Base-by-base conservation (phyloP, 1,140 invertebrate genomes). In the Meteorus sp. region DNA sequence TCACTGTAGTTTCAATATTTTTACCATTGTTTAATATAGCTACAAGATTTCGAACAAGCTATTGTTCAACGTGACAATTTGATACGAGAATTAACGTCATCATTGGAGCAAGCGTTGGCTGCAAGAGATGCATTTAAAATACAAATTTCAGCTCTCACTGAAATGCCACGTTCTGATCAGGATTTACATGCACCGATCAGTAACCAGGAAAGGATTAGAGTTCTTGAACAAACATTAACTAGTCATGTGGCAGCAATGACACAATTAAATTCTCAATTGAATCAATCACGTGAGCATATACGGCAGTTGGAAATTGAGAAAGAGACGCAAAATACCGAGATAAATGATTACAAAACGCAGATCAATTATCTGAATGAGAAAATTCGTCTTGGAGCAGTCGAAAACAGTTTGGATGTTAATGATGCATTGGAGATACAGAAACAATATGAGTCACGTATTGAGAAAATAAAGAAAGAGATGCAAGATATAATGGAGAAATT, bases 31-130 rank as follows among this genome's bases (percentile, higher is more conserved):
- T n/a, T n/a, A n/a, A n/a, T n/a, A n/a, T 29, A 74, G 73, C 59
- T 71, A 45, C 61, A 77, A 63, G 78, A 80, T 35, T 80, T 75
- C 65, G 71, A 76, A 23, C 63, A 58, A 59, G 76, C 76, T 33
- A 57, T 80, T 37, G 66, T 59, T 54, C 66, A 75, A 59, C 66
- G 78, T 33, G 77, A 80, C 47, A 69, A 66, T 35, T 55, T 78
- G 45, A 79, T 80, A 59, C 69, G 76, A 59, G 71, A 79, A 22
- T 66, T 80, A 11, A 75, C 75, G 11, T 54, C 58, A 8, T 75
- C 74, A 3, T 61, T 80, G 20, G 66, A 76, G 39, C 70, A 78
- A 68, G 71, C 76, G 15, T 61, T 79, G 50, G 62, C 69, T 37
- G 64, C 69, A 1, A 68, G 76, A 60, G 75, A 79, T 65, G 47